Conservation (phyloP, 2,113 vertebrate genomes). For the Phalacrocorax carbo region DNA sequence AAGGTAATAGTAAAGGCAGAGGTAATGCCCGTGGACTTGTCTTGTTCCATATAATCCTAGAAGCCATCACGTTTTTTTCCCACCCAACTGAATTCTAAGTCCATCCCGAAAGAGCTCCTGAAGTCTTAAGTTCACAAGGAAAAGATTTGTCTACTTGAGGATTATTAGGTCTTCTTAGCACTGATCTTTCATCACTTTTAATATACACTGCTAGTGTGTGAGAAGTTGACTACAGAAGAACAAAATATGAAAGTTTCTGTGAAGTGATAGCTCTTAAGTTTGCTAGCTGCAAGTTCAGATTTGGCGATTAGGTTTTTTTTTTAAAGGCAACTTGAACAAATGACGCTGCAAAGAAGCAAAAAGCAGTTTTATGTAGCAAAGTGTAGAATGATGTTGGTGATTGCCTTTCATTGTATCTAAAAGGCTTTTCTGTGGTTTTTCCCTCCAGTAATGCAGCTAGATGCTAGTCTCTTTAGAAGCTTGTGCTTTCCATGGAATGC, state of each 20-base stretch:
- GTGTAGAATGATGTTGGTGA: neutral
- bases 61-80: neutral
- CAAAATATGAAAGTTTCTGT: neutral
- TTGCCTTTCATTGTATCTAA: neutral
- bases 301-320: neutral
- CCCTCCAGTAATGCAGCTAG: neutral
- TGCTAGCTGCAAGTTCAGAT: neutral
- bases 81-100: fast-evolving
- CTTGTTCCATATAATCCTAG: neutral
- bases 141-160: too few species aligned
- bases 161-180: neutral
- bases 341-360: neutral
- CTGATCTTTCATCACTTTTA: neutral
- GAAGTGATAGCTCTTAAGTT: neutral
- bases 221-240: neutral
- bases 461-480: neutral
- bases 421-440: neutral
- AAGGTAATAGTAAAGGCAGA: neutral
- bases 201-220: fast-evolving
- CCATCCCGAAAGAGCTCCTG: neutral
- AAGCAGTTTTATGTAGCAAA: neutral
- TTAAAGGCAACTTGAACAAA: neutral
- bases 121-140: neutral
- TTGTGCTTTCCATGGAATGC: neutral
- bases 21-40: neutral